Percentiles rank a stretch among this genome's conserved stretches.
Conservation (phyloP, 2,797 vertebrate species). For the Carcharodon carcharias region DNA sequence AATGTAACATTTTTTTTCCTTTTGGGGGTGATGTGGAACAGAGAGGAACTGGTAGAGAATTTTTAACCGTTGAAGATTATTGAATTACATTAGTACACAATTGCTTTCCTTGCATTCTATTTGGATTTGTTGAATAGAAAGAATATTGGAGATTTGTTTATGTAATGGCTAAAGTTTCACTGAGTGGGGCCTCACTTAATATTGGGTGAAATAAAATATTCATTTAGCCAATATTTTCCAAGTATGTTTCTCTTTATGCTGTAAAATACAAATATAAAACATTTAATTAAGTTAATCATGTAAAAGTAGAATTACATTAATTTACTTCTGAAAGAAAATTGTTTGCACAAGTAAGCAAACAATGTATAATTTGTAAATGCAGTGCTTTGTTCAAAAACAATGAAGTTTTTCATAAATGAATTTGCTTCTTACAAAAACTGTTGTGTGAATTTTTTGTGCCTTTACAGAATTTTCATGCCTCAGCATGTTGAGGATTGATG, state of each 20-base stretch:
- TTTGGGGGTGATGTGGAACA: background rate
- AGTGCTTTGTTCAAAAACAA: constrained; percentile 33
- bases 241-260: constrained; percentile 33
- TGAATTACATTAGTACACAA: constrained; percentile 24
- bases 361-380: constrained; percentile 37
- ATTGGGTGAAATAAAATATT: constrained; percentile 32
- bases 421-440: constrained; percentile 29
- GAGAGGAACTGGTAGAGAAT: background rate
- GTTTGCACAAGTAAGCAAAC: constrained; percentile 29
- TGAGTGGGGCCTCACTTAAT: constrained; percentile 9
- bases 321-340: constrained; percentile 24
- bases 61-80: constrained; percentile 32
- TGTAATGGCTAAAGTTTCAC: constrained; percentile 29
- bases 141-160: background rate
- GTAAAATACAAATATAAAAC: constrained; percentile 36
- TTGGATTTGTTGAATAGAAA: constrained; percentile 27
- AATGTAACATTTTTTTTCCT: background rate
- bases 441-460: background rate
- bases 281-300: constrained; percentile 30
- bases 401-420: constrained; percentile 35
- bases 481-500: background rate
- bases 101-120: constrained; percentile 28
- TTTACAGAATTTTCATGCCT: background rate
- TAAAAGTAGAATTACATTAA: constrained; percentile 32
- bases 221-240: constrained; percentile 29